Conservation (phyloP, 2,113 vertebrate genomes). For the Burhinus bistriatus region DNA sequence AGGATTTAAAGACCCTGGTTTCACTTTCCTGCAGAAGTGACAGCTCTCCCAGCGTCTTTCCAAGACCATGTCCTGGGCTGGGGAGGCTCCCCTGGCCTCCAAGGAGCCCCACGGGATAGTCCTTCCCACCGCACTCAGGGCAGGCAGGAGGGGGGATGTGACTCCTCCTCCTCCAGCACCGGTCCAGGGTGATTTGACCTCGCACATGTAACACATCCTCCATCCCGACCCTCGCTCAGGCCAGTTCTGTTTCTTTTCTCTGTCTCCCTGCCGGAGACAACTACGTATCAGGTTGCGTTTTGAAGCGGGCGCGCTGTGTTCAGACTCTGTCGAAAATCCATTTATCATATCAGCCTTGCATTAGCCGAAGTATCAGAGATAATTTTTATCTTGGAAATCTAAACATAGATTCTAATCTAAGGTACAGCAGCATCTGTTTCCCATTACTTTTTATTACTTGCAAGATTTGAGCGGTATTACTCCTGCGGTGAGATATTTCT, state of each 20-base stretch:
- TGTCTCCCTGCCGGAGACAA: not conserved
- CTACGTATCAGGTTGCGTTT: not conserved
- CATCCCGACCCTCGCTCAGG: accelerated
- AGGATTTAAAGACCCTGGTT: not conserved
- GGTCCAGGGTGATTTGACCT: not conserved
- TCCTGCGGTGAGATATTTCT: conserved; percentile 43
- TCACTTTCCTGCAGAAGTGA: not conserved
- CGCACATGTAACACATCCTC: not conserved
- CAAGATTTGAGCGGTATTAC: conserved; percentile 51
- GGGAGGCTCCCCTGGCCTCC: not conserved
- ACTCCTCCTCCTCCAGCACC: not conserved
- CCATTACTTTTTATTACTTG: conserved; percentile 61
- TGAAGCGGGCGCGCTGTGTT: not conserved
- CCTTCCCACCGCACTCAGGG: not conserved
- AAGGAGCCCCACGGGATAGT: accelerated
- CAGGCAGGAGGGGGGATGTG: not conserved
- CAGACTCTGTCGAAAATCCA: not conserved
- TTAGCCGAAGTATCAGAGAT: conserved; percentile 39
- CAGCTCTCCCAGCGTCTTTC: not conserved
- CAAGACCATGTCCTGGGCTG: accelerated
- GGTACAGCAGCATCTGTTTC: conserved; percentile 67
- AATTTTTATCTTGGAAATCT: conserved; percentile 57
- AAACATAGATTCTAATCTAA: conserved; percentile 63
- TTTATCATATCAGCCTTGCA: conserved; percentile 39
- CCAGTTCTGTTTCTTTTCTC: conserved; percentile 17